Base-by-base conservation (phyloP, 2,888 invertebrate species). In the Drosophila fulvimacula region DNA sequence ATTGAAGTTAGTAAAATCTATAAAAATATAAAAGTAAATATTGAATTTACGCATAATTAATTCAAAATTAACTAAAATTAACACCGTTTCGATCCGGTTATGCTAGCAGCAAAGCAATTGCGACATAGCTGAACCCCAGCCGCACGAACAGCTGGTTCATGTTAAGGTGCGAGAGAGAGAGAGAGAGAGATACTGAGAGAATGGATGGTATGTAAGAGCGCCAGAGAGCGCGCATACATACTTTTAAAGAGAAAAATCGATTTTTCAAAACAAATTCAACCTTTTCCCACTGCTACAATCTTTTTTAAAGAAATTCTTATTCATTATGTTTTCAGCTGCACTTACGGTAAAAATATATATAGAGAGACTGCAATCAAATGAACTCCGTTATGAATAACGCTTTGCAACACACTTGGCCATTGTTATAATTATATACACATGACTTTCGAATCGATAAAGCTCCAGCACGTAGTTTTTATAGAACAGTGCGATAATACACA, bases 201-300 rank as follows among this genome's bases (percentile, higher is more conserved):
- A n/a, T 30, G 24, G 52, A 32, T 21, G 15, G 46, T 15, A 7
- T 39, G n/a, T 2, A 13, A 58, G 52, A 38, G 38, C n/a, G 21
- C 46, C 34, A 51, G 24, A 57, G 67, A 49, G 65, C 58, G 13
- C 44, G 34, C 59, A 59, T 46, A 46, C 58, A 64, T 55, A 61
- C 58, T 57, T 27, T 72, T 64, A 55, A 67, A 57, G 59, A 56
- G 65, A 66, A 76, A 69, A 69, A 76, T 76, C 76, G 76, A 76
- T 76, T 76, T 76, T 76, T 66, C 76, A 76, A 68, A 76, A 76
- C 65, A 76, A 76, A 72, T 21, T 44, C 36, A 39, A 60, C 24
- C 30, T 27, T 46, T 36, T 49, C 21, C 36, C 15, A 44, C 9
- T 19, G 32, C 24, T 24, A 24, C 24, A 24, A 2, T 24, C 24